These are phyloP conservation scores for Panagrolaimus sp. DNA, from an alignment of 1,140 invertebrate species.

Conservation along the genomic window DNA sequence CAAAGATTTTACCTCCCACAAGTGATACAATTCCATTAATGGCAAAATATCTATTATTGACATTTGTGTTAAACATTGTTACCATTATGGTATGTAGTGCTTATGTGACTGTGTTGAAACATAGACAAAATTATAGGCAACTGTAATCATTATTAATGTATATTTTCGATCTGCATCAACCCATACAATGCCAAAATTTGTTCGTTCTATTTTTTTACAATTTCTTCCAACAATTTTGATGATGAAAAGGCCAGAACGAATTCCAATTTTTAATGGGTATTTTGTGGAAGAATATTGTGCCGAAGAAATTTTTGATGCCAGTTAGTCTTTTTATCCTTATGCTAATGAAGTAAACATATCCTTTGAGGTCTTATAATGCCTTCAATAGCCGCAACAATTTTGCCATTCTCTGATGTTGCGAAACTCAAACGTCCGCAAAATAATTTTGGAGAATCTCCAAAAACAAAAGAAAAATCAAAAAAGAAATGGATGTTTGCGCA, in stretches of 20 bases:
- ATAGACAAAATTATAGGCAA: constrained; percentile 15
- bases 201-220: constrained; percentile 82
- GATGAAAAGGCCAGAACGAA: constrained; percentile 55
- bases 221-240: constrained; percentile 68
- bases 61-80: constrained; percentile 98
- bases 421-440: not conserved
- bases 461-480: not conserved
- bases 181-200: constrained; percentile 85
- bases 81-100: constrained; percentile 71
- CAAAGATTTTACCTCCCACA: constrained; percentile 94
- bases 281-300: constrained; percentile 58
- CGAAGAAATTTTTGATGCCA: constrained; percentile 55
- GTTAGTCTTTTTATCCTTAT: not conserved
- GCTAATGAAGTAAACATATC: too few species aligned
- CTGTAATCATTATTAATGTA: constrained; percentile 87
- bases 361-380: constrained; percentile 42
- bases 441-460: not conserved
- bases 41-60: constrained; percentile 95
- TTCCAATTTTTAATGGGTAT: constrained; percentile 67
- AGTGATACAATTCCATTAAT: constrained; percentile 89
- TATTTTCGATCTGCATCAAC: constrained; percentile 88
- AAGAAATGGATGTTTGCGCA: constrained; percentile 10
- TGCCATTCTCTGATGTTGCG: constrained; percentile 46
- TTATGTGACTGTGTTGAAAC: not conserved
- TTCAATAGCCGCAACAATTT: constrained; percentile 55